phyloP scores from a whole-genome alignment of 2,113 vertebrate genomes.

The Rhynchopsitta pachyrhyncha region DNA sequence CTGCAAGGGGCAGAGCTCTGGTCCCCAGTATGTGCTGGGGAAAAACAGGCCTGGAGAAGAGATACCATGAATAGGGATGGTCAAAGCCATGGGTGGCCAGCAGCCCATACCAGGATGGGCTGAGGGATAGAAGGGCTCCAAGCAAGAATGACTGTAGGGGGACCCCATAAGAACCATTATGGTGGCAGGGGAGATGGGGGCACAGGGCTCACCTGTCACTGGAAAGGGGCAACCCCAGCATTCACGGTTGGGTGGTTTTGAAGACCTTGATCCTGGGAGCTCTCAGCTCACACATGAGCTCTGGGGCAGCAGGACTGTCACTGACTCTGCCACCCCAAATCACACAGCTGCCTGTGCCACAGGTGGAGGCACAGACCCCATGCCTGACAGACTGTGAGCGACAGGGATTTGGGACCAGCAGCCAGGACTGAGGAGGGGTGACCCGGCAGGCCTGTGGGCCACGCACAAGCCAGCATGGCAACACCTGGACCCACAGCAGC shows the following conservation, averaged over 20 bases:
- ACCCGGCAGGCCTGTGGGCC: too few relatives aligned
- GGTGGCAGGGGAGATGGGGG: too few relatives aligned
- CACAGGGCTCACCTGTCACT: background rate
- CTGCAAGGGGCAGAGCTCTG: background rate
- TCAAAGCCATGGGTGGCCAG: background rate
- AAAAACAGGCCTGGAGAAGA: background rate
- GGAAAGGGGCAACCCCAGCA: background rate
- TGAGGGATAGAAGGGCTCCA: background rate
- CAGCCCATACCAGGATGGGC: background rate
- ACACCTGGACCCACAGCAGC: background rate
- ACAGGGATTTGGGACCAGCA: background rate
- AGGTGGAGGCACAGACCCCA: background rate
- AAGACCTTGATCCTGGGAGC: background rate
- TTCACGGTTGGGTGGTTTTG: background rate
- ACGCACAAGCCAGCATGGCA: too few relatives aligned
- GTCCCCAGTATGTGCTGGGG: accelerated
- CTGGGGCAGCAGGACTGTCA: background rate
- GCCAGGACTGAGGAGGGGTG: background rate
- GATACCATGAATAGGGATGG: background rate
- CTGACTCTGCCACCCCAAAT: background rate
- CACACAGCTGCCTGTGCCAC: background rate
- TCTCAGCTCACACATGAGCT: background rate
- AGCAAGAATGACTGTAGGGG: background rate
- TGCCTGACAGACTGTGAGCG: too few relatives aligned
- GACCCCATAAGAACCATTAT: accelerated